Evolutionary conservation across 2,113 vertebrate genomes (phyloP).

Genomic region (Isichthys henryi): DNA sequence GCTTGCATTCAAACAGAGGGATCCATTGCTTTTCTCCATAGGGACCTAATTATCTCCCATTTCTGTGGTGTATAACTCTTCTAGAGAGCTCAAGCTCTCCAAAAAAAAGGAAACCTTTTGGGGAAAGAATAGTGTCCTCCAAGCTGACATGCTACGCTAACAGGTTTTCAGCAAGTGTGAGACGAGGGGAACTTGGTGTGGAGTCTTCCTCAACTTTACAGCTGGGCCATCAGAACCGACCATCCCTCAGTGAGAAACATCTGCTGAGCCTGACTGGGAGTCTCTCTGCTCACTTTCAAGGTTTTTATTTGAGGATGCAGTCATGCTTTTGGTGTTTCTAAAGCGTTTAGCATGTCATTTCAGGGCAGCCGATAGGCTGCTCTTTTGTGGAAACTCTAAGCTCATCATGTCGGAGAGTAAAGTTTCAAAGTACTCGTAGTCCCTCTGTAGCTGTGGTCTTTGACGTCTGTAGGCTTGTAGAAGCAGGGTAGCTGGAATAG

Average conservation of each 20-base stretch:
- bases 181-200: background rate
- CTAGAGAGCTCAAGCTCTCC: background rate
- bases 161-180: background rate
- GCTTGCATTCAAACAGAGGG: background rate
- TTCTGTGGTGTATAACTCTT: background rate
- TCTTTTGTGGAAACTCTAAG: background rate
- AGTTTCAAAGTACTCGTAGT: background rate
- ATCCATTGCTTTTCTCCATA: background rate
- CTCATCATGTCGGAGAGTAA: background rate
- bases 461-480: background rate
- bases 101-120: background rate
- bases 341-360: background rate
- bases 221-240: background rate
- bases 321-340: background rate
- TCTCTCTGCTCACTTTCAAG: background rate
- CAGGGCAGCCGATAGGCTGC: background rate
- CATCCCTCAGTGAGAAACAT: background rate
- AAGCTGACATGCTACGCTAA: background rate
- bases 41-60: background rate
- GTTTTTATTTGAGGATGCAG: background rate
- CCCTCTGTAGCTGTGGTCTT: background rate
- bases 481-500: background rate
- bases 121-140: background rate
- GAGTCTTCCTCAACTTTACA: background rate
- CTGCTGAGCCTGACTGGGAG: background rate